Base-by-base conservation (phyloP, 2,888 invertebrate genomes). In the Campopleginae sp. region DNA sequence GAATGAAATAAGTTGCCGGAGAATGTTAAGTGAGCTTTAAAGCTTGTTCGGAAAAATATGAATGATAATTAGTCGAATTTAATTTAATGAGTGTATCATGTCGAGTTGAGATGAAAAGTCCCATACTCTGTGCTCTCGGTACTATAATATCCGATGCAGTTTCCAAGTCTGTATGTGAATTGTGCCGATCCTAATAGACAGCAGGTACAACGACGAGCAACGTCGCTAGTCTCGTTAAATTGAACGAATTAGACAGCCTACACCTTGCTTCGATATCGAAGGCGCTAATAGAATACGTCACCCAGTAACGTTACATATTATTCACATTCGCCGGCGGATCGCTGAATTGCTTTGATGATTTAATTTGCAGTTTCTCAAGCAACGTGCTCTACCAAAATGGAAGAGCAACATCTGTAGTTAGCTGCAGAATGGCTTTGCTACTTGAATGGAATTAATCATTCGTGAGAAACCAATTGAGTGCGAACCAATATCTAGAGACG, bases 211-310 rank as follows among this genome's bases (percentile, higher is more conserved):
- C 27, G 12, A 38, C 31, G 48, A 42, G 66, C 46, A 48, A 58
- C 51, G 48, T 61, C 58, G 68, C 54, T 70, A 58, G 70, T 31
- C 46, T 68, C 75, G n/a, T 71, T 63, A 42, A 71, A 33, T 77
- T 44, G 71, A 71, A 31, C 51, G 77, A 77, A 71, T 82, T 82
- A 82, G 82, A 65, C 71, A 77, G 51, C 33, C 79, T 71, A 71
- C 79, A 80, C 71, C 71, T 71, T 71, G 79, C 79, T 79, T 79
- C 63, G 79, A 71, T 71, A 79, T 71, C 63, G 61, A 79, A 79
- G 79, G 63, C 46, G 79, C 71, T 79, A 79, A 71, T 27, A 58
- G 46, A 70, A 70, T 27, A 46, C 65, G 79, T n/a, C 48, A n/a
- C 31, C 31, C 14, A 63, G 51, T 66, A 66, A 31, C 48, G 46